Conservation (phyloP, 2,888 invertebrate genomes). For the Ectropis crepuscularia region DNA sequence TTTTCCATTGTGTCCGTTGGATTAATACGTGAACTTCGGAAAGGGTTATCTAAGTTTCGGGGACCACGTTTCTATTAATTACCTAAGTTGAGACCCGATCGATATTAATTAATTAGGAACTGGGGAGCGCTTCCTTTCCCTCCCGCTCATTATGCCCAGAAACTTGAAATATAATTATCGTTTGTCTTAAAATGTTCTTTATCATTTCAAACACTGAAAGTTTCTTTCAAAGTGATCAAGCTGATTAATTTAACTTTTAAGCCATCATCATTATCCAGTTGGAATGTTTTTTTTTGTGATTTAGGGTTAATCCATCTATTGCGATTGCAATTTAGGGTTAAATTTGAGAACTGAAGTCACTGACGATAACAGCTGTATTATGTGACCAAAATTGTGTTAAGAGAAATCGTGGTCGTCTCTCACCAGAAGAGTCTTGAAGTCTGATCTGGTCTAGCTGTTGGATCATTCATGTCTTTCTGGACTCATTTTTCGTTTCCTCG, state of each 20-base stretch:
- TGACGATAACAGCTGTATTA: too few relatives aligned
- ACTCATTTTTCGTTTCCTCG: too few relatives aligned
- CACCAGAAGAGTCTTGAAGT: too few relatives aligned
- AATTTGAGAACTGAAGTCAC: too few relatives aligned
- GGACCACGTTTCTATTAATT: constrained; percentile 79
- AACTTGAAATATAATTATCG: constrained; percentile 26
- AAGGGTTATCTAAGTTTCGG: constrained; percentile 78
- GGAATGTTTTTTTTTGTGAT: neutral
- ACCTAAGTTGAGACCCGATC: constrained; percentile 68
- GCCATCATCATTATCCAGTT: neutral
- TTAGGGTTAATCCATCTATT: neutral
- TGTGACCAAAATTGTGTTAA: too few relatives aligned
- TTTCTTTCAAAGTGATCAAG: constrained; percentile 12
- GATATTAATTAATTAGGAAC: constrained; percentile 77
- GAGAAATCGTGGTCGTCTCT: too few relatives aligned
- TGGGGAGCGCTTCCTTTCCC: constrained; percentile 34
- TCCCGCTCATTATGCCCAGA: constrained; percentile 23
- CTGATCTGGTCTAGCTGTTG: too few relatives aligned
- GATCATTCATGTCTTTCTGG: too few relatives aligned
- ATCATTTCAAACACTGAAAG: constrained; percentile 8
- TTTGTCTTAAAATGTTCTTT: constrained; percentile 18
- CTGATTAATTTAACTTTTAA: constrained; percentile 16
- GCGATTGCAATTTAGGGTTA: too few relatives aligned
- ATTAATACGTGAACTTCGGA: constrained; percentile 78
- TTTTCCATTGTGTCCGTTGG: constrained; percentile 72